Percentiles rank a stretch among this genome's conserved stretches.
phyloP scores from a whole-genome alignment of 2,797 vertebrate species.

The Scyliorhinus canicula region DNA sequence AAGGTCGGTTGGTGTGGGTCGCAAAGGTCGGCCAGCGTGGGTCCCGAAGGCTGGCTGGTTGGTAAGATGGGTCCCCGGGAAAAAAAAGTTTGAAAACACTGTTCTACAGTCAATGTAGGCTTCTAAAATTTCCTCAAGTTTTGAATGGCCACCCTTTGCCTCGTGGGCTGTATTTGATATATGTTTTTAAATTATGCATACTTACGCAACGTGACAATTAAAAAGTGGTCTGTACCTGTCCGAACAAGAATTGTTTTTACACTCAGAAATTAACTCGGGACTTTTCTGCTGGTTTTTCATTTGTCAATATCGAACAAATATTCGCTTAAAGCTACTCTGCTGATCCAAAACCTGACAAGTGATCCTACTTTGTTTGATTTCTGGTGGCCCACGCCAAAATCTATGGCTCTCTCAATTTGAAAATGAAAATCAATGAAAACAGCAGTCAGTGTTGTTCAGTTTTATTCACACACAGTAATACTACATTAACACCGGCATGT shows the following conservation, averaged over 20 bases:
- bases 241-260: too few relatives aligned
- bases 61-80: too few relatives aligned
- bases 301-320: background rate
- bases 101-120: background rate
- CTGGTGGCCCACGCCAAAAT: background rate
- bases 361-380: background rate
- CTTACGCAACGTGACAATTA: background rate
- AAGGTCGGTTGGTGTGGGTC: too few relatives aligned
- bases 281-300: background rate
- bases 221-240: too few relatives aligned
- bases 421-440: background rate
- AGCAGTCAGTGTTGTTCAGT: background rate
- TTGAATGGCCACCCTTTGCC: too few relatives aligned
- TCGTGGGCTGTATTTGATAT: too few relatives aligned
- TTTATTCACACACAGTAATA: background rate
- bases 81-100: too few relatives aligned
- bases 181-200: too few relatives aligned
- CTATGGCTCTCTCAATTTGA: background rate
- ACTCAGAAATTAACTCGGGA: background rate
- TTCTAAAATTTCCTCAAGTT: background rate
- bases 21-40: too few relatives aligned
- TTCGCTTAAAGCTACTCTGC: background rate
- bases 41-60: too few relatives aligned
- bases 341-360: background rate
- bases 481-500: background rate